phyloP scores from a whole-genome alignment of 2,797 vertebrate species.

The Calcarius lapponicus region DNA sequence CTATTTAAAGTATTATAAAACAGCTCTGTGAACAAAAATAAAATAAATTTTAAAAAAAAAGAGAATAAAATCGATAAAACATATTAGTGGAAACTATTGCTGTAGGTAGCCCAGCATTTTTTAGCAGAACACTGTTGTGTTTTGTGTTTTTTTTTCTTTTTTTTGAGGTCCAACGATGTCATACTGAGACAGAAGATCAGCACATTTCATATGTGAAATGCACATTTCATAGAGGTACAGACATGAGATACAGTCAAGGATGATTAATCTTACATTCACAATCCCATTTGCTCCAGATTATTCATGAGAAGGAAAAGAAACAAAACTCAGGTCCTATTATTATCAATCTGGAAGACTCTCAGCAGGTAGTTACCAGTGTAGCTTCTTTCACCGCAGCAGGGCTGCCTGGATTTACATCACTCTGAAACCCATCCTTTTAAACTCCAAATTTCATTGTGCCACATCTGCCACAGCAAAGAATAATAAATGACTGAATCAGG shows the following conservation, averaged over 20 bases:
- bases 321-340: neutral
- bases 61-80: neutral
- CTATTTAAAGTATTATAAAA: constrained; percentile 12
- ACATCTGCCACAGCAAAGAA: neutral
- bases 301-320: neutral
- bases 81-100: neutral
- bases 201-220: neutral
- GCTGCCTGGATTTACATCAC: neutral
- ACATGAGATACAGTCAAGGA: neutral
- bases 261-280: neutral
- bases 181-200: neutral
- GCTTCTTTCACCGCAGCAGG: neutral
- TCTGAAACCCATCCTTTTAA: constrained; percentile 10
- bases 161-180: neutral
- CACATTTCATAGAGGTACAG: neutral
- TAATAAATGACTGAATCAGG: neutral
- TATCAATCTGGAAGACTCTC: neutral
- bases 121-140: neutral
- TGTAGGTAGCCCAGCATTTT: neutral
- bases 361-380: neutral
- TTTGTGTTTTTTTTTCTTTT: neutral
- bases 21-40: neutral
- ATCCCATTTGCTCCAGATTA: neutral
- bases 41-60: neutral
- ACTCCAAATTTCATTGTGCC: neutral